Conservation (phyloP, 37 sponge, comb jelly and placozoan species). For the Mnemiopsis leidyi region DNA sequence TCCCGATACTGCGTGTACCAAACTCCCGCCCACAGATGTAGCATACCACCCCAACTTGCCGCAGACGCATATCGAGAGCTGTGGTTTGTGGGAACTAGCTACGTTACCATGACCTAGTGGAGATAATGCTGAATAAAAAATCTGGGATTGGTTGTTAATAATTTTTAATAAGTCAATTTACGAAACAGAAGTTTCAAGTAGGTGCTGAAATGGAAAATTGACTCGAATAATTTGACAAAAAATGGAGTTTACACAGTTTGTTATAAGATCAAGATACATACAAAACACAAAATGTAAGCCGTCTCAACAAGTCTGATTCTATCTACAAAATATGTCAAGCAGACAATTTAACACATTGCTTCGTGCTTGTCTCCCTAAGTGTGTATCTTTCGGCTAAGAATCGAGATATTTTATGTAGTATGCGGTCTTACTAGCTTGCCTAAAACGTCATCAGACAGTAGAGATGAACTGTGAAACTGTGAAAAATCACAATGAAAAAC, state of each 20-base stretch:
- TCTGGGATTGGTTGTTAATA: too few species aligned
- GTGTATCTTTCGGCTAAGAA: not conserved
- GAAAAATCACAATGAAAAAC: too few species aligned
- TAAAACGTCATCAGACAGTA: too few species aligned
- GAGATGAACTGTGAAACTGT: too few species aligned
- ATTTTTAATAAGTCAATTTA: too few species aligned
- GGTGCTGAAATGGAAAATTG: too few species aligned
- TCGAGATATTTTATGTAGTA: not conserved
- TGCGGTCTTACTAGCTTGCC: too few species aligned
- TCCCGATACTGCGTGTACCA: conserved; percentile 73
- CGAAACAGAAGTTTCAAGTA: too few species aligned
- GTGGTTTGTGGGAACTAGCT: not conserved
- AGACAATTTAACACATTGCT: not conserved
- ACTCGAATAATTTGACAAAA: too few species aligned
- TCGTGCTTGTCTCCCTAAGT: not conserved
- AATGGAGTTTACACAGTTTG: too few species aligned
- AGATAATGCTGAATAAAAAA: not conserved
- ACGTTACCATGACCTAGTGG: not conserved
- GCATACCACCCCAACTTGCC: conserved; percentile 68
- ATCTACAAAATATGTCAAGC: not conserved
- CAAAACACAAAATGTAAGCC: not conserved
- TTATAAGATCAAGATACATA: not conserved
- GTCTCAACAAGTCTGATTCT: not conserved
- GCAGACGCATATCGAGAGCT: not conserved
- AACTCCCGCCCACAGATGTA: conserved; percentile 83